A percentile compares a stretch with the other conserved stretches of the same genome.
Conservation (phyloP, 2,888 invertebrate species). For the Noctua janthe region DNA sequence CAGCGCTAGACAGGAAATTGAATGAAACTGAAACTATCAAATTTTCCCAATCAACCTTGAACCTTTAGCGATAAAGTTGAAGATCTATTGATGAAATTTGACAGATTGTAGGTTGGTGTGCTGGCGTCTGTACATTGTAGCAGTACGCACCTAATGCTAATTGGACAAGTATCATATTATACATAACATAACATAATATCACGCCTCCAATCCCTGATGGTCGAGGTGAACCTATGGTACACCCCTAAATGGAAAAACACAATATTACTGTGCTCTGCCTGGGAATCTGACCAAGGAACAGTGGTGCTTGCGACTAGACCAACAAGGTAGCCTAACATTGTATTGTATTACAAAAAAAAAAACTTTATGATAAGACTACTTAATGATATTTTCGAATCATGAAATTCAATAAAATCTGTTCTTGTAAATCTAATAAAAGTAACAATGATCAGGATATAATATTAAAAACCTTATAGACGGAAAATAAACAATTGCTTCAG, state of each 20-base stretch:
- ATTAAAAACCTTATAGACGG: not conserved
- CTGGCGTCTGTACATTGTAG: no score
- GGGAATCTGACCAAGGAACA: not conserved
- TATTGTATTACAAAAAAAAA: not conserved
- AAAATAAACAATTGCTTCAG: constrained; percentile 4
- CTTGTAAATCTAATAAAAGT: not conserved
- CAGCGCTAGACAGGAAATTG: not conserved
- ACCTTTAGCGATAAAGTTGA: no score
- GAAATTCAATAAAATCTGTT: not conserved
- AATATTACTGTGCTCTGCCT: not conserved
- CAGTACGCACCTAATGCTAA: not conserved
- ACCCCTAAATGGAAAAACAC: not conserved
- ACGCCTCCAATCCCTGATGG: not conserved
- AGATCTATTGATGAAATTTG: no score
- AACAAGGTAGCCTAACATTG: not conserved
- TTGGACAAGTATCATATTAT: not conserved
- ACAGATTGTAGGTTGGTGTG: no score
- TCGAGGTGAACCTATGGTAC: not conserved
- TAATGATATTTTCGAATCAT: not conserved
- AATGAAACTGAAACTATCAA: no score
- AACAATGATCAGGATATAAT: constrained; percentile 9
- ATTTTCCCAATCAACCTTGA: no score
- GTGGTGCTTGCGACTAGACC: not conserved
- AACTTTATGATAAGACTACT: not conserved
- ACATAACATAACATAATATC: not conserved